Percentiles rank a stretch among this genome's conserved stretches.
Conservation (phyloP, 1,140 invertebrate genomes). For the Pseudomyrmex sp. region DNA sequence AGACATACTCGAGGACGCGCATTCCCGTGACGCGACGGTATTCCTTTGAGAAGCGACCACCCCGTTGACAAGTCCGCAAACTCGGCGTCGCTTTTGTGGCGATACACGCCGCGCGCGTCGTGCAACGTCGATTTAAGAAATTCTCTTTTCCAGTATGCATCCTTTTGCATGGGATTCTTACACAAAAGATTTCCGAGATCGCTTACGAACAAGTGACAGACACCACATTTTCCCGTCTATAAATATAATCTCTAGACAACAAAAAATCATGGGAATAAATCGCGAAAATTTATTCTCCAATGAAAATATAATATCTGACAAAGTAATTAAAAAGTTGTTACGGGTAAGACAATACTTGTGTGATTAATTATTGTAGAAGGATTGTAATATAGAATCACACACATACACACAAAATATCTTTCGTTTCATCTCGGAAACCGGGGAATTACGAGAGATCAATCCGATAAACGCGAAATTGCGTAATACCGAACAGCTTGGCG, state of each 20-base stretch:
- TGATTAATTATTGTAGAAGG: too few species aligned
- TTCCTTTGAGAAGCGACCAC: constrained; percentile 67
- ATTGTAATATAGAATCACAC: too few species aligned
- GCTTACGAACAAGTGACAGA: background rate
- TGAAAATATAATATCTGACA: too few species aligned
- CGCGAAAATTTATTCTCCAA: too few species aligned
- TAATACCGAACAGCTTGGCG: constrained; percentile 4
- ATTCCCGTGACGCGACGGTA: constrained; percentile 65
- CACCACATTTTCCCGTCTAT: too few species aligned
- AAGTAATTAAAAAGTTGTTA: background rate
- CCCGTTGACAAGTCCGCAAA: constrained; percentile 62
- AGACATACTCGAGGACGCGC: constrained; percentile 57
- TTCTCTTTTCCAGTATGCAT: constrained; percentile 25
- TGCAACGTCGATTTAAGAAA: constrained; percentile 47
- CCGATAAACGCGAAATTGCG: constrained; percentile 15
- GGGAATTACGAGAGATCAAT: constrained; percentile 19
- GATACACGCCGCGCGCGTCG: constrained; percentile 21
- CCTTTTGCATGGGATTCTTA: background rate
- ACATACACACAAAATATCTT: background rate
- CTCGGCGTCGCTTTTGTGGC: constrained; percentile 56
- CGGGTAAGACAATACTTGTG: too few species aligned
- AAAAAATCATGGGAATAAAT: background rate
- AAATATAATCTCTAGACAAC: background rate
- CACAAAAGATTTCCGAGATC: background rate
- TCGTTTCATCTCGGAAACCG: background rate